Evolutionary conservation across 1,140 invertebrate species (phyloP), one percentile per base, ranked within the genome.

Genomic region (Penaeus chinensis): DNA sequence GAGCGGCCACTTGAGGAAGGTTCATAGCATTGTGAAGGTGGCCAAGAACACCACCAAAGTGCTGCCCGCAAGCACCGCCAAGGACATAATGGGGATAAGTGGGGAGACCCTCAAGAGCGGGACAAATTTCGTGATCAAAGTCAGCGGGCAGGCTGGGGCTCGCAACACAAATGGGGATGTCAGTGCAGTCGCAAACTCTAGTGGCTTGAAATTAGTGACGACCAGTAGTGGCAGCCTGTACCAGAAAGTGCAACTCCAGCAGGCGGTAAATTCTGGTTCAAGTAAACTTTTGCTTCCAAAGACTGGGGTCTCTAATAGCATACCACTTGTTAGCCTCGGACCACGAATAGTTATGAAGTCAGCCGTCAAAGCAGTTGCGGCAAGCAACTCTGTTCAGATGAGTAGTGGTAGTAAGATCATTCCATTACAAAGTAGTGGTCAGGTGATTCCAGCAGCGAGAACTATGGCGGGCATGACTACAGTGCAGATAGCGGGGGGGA

Each of bases 71-170:
- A 54, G 47, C 18, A 1, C 63, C 18, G 27, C 24, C 13, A 62
- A 47, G 60, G 65, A 79, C n/a, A 19, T 69, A 13, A 63, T 54
- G 8, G 82, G 24, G 54, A 63, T 63, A 24, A 77, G n/a, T 62
- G 19, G 76, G 24, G 65, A 80, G 22, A 62, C 82, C 4, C 18
- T 63, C 18, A 69, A 65, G 65, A 42, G 47, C 11, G 86, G 71
- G 18, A 77, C 80, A 54, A 87, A 82, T 54, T 82, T 82, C 66
- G 86, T 87, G 27, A 87, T 87, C 20, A 87, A 87, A 76, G 86
- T 87, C 37, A 83, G 80, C 16, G 86, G 86, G 54, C 80, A 87
- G 37, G 63, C 47, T 77, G 47, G 54, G 54, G 54, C 16, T 5
- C 54, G 54, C 54, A 54, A 54, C 54, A 54, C 54, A 8, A 54